Conservation (phyloP, 2,888 invertebrate species). For the Mystacides longicornis region DNA sequence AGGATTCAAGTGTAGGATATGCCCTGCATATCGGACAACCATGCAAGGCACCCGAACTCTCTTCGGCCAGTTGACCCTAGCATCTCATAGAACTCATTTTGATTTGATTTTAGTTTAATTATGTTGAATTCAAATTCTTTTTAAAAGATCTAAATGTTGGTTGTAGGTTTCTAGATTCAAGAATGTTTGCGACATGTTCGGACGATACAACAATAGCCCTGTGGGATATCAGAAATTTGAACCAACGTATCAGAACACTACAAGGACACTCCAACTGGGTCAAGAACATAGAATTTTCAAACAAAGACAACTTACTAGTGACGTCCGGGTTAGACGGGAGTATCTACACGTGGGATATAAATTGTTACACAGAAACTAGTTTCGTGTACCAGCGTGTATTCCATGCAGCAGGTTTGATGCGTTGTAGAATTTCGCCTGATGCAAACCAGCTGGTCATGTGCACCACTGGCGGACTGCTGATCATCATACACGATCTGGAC, state of each 20-base stretch:
- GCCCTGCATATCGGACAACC: too few species aligned
- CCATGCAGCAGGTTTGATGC: constrained; percentile 77
- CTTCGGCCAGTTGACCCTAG: too few species aligned
- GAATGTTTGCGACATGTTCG: constrained; percentile 88
- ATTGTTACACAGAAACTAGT: constrained; percentile 72
- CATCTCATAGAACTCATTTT: too few species aligned
- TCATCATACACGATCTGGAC: constrained; percentile 84
- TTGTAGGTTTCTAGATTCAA: constrained; percentile 74
- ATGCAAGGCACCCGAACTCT: too few species aligned
- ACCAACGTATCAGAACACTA: constrained; percentile 66
- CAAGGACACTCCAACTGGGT: constrained; percentile 93
- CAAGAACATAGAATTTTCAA: constrained; percentile 90
- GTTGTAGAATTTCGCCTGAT: constrained; percentile 81
- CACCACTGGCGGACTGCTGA: constrained; percentile 82
- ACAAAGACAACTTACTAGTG: constrained; percentile 73
- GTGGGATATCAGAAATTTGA: constrained; percentile 87
- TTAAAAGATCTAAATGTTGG: too few species aligned
- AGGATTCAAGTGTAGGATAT: too few species aligned
- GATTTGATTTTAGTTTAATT: too few species aligned
- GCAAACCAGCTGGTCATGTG: constrained; percentile 83
- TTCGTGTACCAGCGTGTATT: constrained; percentile 76
- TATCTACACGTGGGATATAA: constrained; percentile 91
- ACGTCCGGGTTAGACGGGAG: constrained; percentile 91
- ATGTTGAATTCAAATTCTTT: too few species aligned
- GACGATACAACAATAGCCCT: constrained; percentile 89